Conservation (phyloP, 2,888 invertebrate species). For the Phyllotreta striolata region DNA sequence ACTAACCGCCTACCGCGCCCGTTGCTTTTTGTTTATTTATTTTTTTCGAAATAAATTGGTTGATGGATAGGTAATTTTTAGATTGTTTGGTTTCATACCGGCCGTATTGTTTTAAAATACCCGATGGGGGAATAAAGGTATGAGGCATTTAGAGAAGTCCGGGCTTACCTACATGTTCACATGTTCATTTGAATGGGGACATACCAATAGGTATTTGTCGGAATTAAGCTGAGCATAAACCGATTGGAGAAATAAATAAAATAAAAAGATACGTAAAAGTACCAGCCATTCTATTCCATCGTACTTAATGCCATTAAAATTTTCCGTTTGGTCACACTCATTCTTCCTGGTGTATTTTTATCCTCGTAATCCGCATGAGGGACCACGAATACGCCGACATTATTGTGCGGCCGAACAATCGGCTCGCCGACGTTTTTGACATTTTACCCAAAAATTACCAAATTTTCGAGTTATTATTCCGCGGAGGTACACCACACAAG, state of each 20-base stretch:
- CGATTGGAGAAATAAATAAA: constrained; percentile 6
- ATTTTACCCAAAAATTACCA: constrained; percentile 47
- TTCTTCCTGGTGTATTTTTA: constrained; percentile 38
- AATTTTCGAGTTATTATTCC: no score
- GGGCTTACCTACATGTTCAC: neutral
- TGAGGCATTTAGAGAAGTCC: neutral
- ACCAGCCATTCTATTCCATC: constrained; percentile 38
- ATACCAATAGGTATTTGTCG: constrained; percentile 4
- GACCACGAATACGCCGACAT: constrained; percentile 38
- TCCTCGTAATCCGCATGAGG: constrained; percentile 48
- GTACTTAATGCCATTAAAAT: constrained; percentile 57
- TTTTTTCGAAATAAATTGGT: no score
- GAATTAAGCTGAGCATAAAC: constrained; percentile 11
- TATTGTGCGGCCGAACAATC: constrained; percentile 46
- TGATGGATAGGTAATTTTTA: no score
- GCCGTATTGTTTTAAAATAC: neutral
- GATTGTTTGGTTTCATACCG: neutral
- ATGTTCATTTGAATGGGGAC: neutral
- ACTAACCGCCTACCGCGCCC: neutral
- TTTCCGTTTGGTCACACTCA: constrained; percentile 52
- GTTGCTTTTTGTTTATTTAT: no score
- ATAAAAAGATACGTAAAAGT: constrained; percentile 4
- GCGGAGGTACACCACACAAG: no score
- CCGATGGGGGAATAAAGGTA: neutral
- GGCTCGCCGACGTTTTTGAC: constrained; percentile 44